A percentile compares a stretch with the other conserved stretches of the same genome.
Evolutionary conservation across 1,140 invertebrate species (phyloP).

Genomic region (Drosophila pectinifera): DNA sequence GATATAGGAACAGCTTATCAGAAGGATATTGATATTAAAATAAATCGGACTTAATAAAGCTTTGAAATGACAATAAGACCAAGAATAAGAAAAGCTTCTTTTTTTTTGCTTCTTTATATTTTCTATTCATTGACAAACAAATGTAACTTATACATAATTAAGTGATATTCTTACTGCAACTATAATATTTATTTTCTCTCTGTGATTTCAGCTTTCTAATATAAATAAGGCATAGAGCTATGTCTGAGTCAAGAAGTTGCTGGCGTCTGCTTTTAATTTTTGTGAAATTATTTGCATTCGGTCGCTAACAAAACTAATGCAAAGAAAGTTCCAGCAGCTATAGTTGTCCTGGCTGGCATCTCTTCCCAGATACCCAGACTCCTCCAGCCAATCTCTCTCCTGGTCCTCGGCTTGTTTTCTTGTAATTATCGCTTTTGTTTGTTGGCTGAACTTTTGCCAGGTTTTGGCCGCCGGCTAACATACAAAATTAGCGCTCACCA

Average conservation of each 20-base stretch:
- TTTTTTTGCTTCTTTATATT: too few relatives aligned
- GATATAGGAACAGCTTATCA: too few relatives aligned
- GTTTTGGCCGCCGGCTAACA: conserved; percentile 73
- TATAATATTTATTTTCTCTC: background rate
- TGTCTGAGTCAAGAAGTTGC: conserved; percentile 48
- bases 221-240: conserved; percentile 32
- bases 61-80: too few relatives aligned
- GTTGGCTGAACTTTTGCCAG: conserved; percentile 78
- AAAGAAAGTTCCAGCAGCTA: conserved; percentile 53
- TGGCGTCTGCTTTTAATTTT: conserved; percentile 77
- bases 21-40: background rate
- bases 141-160: too few relatives aligned
- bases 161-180: too few relatives aligned
- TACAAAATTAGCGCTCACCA: conserved; percentile 77
- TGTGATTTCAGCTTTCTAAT: conserved; percentile 45
- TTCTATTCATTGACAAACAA: too few relatives aligned
- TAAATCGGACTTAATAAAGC: too few relatives aligned
- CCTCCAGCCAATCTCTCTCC: conserved; percentile 1
- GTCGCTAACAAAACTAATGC: conserved; percentile 53
- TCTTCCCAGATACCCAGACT: background rate
- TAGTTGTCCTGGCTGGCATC: conserved; percentile 25
- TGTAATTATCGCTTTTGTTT: conserved; percentile 84
- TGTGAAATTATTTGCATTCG: conserved; percentile 79
- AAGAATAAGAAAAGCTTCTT: background rate
- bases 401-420: conserved; percentile 68